Percentiles rank a stretch among this genome's conserved stretches.
Conservation (phyloP, 2,113 vertebrate species). For the Raja brachyura region DNA sequence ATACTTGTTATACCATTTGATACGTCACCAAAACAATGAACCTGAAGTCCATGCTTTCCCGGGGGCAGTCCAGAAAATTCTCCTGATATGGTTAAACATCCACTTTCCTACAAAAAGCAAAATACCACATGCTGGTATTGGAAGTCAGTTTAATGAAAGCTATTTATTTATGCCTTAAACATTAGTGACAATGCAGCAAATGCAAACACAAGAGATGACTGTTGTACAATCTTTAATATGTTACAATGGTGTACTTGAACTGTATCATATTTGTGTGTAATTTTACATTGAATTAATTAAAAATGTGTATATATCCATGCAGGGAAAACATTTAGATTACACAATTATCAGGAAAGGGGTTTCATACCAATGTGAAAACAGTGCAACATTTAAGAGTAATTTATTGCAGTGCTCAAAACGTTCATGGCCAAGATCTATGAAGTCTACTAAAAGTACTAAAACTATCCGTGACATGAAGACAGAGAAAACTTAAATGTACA, state of each 20-base stretch:
- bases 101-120: constrained; percentile 9
- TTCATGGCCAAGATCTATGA: background rate
- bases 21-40: constrained; percentile 22
- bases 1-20: constrained; percentile 21
- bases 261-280: background rate
- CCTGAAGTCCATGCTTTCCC: constrained; percentile 18
- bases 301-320: background rate
- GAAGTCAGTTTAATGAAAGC: background rate
- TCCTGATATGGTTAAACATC: background rate
- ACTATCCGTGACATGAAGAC: background rate
- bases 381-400: background rate
- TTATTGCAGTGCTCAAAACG: background rate
- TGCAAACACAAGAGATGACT: background rate
- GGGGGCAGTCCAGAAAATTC: constrained; percentile 30
- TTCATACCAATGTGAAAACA: background rate
- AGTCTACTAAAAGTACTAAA: background rate
- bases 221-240: background rate
- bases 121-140: background rate
- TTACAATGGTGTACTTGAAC: background rate
- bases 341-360: background rate
- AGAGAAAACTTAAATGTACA: background rate
- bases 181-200: background rate
- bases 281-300: background rate
- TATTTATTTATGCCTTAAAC: background rate
- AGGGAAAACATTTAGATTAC: background rate